Base-by-base conservation (phyloP, 2,888 invertebrate genomes). In the Metopia argyrocephala region DNA sequence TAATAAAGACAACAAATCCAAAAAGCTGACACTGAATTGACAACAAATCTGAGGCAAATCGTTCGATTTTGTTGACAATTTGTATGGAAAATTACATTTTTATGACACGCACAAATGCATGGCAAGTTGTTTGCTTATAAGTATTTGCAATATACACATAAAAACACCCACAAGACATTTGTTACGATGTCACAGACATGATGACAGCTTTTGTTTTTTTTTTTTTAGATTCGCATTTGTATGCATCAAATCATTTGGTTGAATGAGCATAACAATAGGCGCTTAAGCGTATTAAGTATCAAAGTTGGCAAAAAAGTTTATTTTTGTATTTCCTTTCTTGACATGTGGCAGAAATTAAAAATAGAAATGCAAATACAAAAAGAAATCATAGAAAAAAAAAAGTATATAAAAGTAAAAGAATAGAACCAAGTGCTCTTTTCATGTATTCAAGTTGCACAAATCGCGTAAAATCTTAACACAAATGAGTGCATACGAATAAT, bases 51-150 rank as follows among this genome's bases (percentile, higher is more conserved):
- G 9, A 50, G 18, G 54, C 66, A 71, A 76, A 66, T 59, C 28
- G 20, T 31, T 59, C 70, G 61, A 45, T 76, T 62, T 27, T 12
- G 65, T 46, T 69, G 64, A 46, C 69, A 74, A 64, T 64, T 45
- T 62, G 61, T 76, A 23, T 38, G 48, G 5, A 56, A 57, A 76
- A 27, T 48, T 66, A 65, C 31, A 45, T 52, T 61, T 54, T 65
- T 54, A 52, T 74, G 59, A 52, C 73, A 76, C 76, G 76, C 80
- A 80, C 69, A 76, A 80, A 69, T 65, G 75, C 79, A 59, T 79
- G 61, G 50, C 20, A 62, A 57, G 45, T 56, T 31, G 18, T 38
- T n/a, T 18, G 21, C 27, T 5, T 18, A 9, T 23, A 38, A 12
- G 25, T 25, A 18, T 20, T 20, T 18, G 18, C 15, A 38, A 52